phyloP scores from a whole-genome alignment of 2,113 vertebrate genomes.

The Bufo gargarizans region DNA sequence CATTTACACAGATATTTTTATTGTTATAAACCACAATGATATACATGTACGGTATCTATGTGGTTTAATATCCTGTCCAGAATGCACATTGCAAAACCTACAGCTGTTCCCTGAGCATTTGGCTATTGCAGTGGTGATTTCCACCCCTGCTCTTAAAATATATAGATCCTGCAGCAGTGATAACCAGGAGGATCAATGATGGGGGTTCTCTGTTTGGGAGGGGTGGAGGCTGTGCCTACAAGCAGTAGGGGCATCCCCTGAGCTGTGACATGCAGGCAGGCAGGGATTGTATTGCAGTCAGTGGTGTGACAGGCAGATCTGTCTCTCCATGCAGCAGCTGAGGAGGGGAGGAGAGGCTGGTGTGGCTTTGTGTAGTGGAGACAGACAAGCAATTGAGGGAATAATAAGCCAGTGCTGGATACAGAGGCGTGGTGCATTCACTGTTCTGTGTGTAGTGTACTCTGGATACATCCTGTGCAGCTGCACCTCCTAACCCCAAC shows the following conservation, averaged over 20 bases:
- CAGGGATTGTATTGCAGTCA: conserved; percentile 19
- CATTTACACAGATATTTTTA: no score
- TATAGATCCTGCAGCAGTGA: conserved; percentile 32
- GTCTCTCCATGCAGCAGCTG: conserved; percentile 40
- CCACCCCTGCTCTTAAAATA: neutral
- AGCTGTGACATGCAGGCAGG: conserved; percentile 35
- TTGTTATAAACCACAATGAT: no score
- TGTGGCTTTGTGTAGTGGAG: conserved; percentile 52
- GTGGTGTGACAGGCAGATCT: conserved; percentile 46
- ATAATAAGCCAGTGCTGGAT: conserved; percentile 24
- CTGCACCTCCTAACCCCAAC: conserved; percentile 10
- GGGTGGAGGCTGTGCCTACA: conserved; percentile 20
- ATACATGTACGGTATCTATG: no score
- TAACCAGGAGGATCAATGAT: conserved; percentile 20
- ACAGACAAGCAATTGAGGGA: conserved; percentile 33
- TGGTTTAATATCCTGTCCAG: neutral
- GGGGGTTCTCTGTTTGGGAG: conserved; percentile 22
- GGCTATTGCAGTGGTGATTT: conserved; percentile 35
- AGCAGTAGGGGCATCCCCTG: conserved; percentile 16
- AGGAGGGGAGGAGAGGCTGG: conserved; percentile 41
- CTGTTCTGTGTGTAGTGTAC: neutral
- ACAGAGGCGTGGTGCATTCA: conserved; percentile 43
- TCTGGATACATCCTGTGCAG: neutral
- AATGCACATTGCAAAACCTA: neutral
- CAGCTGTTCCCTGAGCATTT: neutral